A percentile compares a stretch with the other conserved stretches of the same genome.
Evolutionary conservation across 2,113 vertebrate genomes (phyloP).

Genomic region (Oplegnathus fasciatus): DNA sequence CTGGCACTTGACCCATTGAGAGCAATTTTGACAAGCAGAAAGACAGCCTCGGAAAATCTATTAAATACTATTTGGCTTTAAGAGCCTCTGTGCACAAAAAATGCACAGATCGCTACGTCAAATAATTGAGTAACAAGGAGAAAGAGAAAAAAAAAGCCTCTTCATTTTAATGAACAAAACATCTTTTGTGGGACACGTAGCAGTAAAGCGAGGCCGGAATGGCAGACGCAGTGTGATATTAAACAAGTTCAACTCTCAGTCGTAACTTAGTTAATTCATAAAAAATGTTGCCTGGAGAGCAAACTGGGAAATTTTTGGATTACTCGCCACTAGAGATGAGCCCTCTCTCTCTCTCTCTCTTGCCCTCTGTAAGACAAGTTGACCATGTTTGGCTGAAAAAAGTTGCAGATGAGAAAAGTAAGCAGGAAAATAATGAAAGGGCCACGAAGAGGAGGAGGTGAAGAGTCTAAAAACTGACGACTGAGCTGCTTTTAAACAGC

Average conservation of each 20-base stretch:
- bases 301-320: conserved; percentile 33
- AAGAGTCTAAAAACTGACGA: conserved; percentile 67
- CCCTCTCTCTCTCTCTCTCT: conserved; percentile 8
- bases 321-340: conserved; percentile 32
- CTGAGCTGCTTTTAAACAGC: conserved; percentile 75
- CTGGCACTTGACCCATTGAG: conserved; percentile 81
- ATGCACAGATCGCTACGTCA: conserved; percentile 60
- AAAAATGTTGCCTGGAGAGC: conserved; percentile 41
- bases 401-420: conserved; percentile 59
- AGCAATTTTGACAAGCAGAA: conserved; percentile 82
- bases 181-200: conserved; percentile 63
- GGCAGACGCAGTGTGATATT: conserved; percentile 53
- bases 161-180: conserved; percentile 71
- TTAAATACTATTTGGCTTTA: conserved; percentile 81
- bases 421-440: conserved; percentile 55
- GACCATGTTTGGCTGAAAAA: conserved; percentile 36
- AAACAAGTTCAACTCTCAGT: conserved; percentile 51
- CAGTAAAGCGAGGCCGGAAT: conserved; percentile 31
- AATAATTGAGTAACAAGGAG: conserved; percentile 61
- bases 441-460: conserved; percentile 49
- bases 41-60: conserved; percentile 85
- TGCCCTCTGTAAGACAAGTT: conserved; percentile 25
- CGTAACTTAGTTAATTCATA: conserved; percentile 55
- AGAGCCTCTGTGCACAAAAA: conserved; percentile 67
- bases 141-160: conserved; percentile 27